A percentile compares a stretch with the other conserved stretches of the same genome.
Conservation (phyloP, 2,888 invertebrate species). For the Xylota segnis region DNA sequence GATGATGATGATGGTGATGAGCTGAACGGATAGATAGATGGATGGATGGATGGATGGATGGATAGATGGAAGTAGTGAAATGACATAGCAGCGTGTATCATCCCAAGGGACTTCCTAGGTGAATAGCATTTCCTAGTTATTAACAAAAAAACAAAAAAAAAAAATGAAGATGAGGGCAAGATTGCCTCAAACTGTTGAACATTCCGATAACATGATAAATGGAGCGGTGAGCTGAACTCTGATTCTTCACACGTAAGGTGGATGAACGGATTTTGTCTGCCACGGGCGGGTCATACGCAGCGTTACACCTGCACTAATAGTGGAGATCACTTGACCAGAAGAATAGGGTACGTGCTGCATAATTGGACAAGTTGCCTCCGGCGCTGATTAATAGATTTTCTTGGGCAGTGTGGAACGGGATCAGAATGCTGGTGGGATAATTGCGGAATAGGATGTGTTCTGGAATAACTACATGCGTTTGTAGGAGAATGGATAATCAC, state of each 20-base stretch:
- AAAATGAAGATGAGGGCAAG: conserved; percentile 19
- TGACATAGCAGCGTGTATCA: conserved; percentile 77
- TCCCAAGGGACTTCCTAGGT: conserved; percentile 67
- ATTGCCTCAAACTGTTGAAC: conserved; percentile 38
- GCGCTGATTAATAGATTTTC: conserved; percentile 44
- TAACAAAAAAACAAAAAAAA: conserved; percentile 43
- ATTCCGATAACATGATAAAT: conserved; percentile 67
- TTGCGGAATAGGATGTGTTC: conserved; percentile 1
- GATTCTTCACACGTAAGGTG: conserved; percentile 61
- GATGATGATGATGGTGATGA: conserved; percentile 73
- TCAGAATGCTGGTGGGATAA: conserved; percentile 6
- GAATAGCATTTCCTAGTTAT: conserved; percentile 73
- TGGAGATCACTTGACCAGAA: conserved; percentile 26
- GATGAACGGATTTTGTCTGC: conserved; percentile 27
- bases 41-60: conserved; percentile 63
- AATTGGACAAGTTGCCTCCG: conserved; percentile 56
- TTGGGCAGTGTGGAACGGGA: conserved; percentile 9
- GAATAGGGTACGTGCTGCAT: conserved; percentile 29
- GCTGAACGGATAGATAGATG: conserved; percentile 62
- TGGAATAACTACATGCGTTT: not conserved
- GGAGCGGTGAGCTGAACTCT: conserved; percentile 63
- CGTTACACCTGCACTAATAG: conserved; percentile 39
- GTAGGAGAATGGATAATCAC: conserved; percentile 6
- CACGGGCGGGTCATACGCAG: conserved; percentile 49
- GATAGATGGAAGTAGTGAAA: conserved; percentile 70